Evolutionary conservation across 2,888 invertebrate species (phyloP).

Genomic region (Scaptomyza caliginosa): DNA sequence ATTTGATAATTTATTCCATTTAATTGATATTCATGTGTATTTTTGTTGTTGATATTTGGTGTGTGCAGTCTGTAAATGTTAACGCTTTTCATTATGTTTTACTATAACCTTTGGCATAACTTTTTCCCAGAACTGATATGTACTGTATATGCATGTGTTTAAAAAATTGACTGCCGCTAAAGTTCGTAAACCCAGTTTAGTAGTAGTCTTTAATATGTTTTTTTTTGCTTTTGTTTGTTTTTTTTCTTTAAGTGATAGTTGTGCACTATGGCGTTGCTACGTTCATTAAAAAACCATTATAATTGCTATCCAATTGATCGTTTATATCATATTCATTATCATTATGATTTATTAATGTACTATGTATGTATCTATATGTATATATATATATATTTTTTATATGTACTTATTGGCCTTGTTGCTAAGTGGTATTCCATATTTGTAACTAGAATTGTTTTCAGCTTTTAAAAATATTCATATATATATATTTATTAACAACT

Average conservation of each 20-base stretch:
- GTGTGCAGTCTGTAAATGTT: slow-evolving; percentile 46
- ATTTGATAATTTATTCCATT: slow-evolving; percentile 59
- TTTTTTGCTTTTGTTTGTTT: slow-evolving; percentile 5
- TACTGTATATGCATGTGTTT: slow-evolving; percentile 58
- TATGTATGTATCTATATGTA: slow-evolving; percentile 27
- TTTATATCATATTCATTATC: slow-evolving; percentile 31
- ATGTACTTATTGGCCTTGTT: slow-evolving; percentile 67
- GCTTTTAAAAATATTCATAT: slow-evolving; percentile 64
- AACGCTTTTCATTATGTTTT: slow-evolving; percentile 57
- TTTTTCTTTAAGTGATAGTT: slow-evolving; percentile 33
- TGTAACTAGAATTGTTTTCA: slow-evolving; percentile 53
- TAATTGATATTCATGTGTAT: slow-evolving; percentile 56
- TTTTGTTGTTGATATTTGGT: slow-evolving; percentile 6
- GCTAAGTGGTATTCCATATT: slow-evolving; percentile 47
- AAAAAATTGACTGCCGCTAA: slow-evolving; percentile 61
- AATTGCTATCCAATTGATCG: slow-evolving; percentile 69
- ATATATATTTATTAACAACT: slow-evolving; percentile 66
- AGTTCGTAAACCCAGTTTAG: slow-evolving; percentile 30
- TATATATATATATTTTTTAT: slow-evolving; percentile 42
- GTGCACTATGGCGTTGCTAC: slow-evolving; percentile 68
- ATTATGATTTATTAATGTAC: slow-evolving; percentile 21
- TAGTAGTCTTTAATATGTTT: slow-evolving; percentile 13
- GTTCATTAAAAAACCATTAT: slow-evolving; percentile 69
- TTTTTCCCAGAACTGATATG: slow-evolving; percentile 70
- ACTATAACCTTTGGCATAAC: slow-evolving; percentile 34